Evolutionary conservation across 2,888 invertebrate genomes (phyloP).

Genomic region (Sepioteuthis lessoniana): DNA sequence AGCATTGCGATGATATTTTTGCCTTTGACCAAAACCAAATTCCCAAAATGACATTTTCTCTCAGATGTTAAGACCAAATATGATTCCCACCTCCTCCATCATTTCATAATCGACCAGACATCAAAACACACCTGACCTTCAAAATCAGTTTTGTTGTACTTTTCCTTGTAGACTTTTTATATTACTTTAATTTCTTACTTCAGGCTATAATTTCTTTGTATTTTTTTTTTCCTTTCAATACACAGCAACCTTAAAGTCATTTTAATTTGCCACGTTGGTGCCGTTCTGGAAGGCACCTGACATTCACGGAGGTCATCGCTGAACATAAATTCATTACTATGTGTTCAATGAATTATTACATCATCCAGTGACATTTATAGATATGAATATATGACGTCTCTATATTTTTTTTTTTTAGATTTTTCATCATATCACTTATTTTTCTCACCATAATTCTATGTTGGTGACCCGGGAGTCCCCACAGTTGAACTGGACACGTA

Average conservation of each 20-base stretch:
- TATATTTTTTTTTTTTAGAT: too few species aligned
- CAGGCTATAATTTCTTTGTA: neutral
- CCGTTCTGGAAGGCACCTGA: neutral
- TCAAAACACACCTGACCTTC: neutral
- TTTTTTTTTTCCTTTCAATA: neutral
- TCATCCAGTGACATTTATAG: neutral
- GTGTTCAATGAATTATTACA: neutral
- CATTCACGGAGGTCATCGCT: neutral
- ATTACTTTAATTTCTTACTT: neutral
- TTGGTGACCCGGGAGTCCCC: too few species aligned
- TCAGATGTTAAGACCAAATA: neutral
- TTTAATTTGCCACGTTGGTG: neutral
- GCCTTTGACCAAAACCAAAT: neutral
- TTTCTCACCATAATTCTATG: too few species aligned
- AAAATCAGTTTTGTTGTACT: neutral
- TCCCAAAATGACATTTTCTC: neutral
- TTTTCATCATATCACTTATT: too few species aligned
- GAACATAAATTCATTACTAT: neutral
- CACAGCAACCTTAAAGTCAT: neutral
- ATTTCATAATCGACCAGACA: neutral
- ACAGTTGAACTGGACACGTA: too few species aligned
- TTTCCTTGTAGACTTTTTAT: neutral
- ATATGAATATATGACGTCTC: neutral
- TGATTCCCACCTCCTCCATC: neutral
- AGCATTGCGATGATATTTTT: neutral